Evolutionary conservation across 2,888 invertebrate species (phyloP).

Genomic region (Synanthedon formicaeformis): DNA sequence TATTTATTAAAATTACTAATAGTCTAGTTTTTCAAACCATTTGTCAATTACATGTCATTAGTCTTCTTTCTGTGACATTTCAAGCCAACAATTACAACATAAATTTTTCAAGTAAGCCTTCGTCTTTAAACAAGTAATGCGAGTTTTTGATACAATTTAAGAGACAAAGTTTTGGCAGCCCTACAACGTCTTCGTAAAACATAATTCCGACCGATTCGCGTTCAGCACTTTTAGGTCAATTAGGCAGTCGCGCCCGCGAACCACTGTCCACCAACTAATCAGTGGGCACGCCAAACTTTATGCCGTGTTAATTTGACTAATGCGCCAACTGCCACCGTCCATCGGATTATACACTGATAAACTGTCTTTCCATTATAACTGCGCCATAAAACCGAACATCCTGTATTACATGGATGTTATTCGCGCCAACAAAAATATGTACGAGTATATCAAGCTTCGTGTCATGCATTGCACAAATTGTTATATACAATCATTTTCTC

Average conservation of each 20-base stretch:
- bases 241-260: slow-evolving; percentile 53
- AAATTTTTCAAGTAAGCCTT: no score
- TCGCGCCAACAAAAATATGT: no score
- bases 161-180: slow-evolving; percentile 27
- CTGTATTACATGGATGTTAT: not conserved
- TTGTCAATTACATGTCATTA: no score
- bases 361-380: slow-evolving; percentile 18
- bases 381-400: not conserved
- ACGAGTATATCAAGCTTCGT: no score
- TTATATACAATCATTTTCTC: no score
- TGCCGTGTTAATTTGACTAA: slow-evolving; percentile 71
- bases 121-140: no score
- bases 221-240: slow-evolving; percentile 69
- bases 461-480: no score
- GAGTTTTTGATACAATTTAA: no score
- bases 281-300: slow-evolving; percentile 64
- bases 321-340: slow-evolving; percentile 35
- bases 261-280: slow-evolving; percentile 40
- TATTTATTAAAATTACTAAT: no score
- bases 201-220: slow-evolving; percentile 66
- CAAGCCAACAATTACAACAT: no score
- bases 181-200: slow-evolving; percentile 37
- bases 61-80: no score
- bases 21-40: no score
- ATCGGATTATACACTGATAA: slow-evolving; percentile 41